Base-by-base conservation (phyloP, 2,888 invertebrate genomes). In the Pegoplata infirma region DNA sequence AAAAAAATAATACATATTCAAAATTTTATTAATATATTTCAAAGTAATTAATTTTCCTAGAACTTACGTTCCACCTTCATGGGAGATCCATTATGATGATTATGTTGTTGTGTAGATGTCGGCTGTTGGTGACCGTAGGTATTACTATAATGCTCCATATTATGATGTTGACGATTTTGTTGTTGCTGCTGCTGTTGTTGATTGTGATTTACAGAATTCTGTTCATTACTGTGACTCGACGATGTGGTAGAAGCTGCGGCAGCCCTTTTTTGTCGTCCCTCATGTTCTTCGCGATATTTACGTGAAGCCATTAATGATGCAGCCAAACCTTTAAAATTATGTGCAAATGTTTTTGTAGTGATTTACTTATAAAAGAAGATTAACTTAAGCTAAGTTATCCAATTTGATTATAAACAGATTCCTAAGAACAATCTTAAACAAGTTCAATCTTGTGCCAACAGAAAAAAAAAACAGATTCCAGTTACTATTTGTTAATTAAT, bases 271-370 rank as follows among this genome's bases (percentile, higher is more conserved):
- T 89, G 88, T n/a, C 89, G 86, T 75, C 88, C 89, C 80, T 89
- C 90, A 67, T 86, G 88, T 84, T 91, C 91, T 84, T 89, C 90
- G 79, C 91, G 92, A 68, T 91, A 92, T 86, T 92, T 92, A 90
- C 91, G 92, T 83, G 90, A 91, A 53, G 93, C 93, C 67, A 96
- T 91, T 80, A 96, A 89, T 68, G 95, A 95, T 61, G 96, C 96
- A 21, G 96, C 96, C 76, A 96, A 88, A 75, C 96, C 96, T 92
- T 66, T 19, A 58, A 10, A 47, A 19, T 25, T 3, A 25, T 25
- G 25, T 25, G 25, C 6, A 5, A 25, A 5, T 25, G 25, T 25
- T 25, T 5, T n/a, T n/a, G n/a, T n/a, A n/a, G n/a, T n/a, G n/a
- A n/a, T n/a, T n/a, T n/a, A n/a, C n/a, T n/a, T n/a, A n/a, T n/a